Conservation (phyloP, 2,797 vertebrate genomes). For the Cryptoblepharus egeriae region DNA sequence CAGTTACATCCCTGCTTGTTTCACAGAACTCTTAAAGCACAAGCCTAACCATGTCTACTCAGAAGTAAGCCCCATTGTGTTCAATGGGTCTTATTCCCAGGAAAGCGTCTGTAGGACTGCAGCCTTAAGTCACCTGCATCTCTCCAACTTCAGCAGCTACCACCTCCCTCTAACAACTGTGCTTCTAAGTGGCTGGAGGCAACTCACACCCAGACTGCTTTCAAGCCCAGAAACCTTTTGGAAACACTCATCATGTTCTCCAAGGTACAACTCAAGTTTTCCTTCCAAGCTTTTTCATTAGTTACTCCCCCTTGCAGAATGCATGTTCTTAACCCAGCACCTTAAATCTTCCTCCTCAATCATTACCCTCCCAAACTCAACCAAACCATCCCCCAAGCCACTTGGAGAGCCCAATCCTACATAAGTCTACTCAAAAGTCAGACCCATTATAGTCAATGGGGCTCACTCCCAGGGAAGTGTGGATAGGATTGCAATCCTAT, state of each 20-base stretch:
- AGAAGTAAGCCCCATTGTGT: too few relatives aligned
- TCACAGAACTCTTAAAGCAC: background rate
- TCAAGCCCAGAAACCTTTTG: background rate
- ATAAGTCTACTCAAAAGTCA: too few relatives aligned
- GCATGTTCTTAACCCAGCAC: conserved; percentile 5
- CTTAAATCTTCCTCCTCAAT: background rate
- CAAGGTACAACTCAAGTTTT: conserved; percentile 13
- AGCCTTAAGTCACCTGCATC: background rate
- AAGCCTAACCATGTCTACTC: too few relatives aligned
- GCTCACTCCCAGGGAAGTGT: too few relatives aligned
- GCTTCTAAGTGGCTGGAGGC: background rate
- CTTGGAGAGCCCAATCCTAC: too few relatives aligned
- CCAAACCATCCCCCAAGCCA: too few relatives aligned
- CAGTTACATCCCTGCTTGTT: background rate
- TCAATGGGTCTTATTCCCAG: too few relatives aligned
- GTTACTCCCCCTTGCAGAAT: conserved; percentile 18
- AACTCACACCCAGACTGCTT: background rate
- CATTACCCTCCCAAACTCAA: background rate
- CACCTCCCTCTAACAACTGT: background rate
- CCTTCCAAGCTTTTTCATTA: conserved; percentile 17
- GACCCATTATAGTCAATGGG: too few relatives aligned
- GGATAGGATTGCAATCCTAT: too few relatives aligned
- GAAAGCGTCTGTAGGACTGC: too few relatives aligned
- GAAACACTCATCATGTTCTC: background rate
- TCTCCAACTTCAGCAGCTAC: background rate